A percentile compares a stretch with the other conserved stretches of the same genome.
Conservation (phyloP, 1,140 invertebrate species). For the Asobara japonica region DNA sequence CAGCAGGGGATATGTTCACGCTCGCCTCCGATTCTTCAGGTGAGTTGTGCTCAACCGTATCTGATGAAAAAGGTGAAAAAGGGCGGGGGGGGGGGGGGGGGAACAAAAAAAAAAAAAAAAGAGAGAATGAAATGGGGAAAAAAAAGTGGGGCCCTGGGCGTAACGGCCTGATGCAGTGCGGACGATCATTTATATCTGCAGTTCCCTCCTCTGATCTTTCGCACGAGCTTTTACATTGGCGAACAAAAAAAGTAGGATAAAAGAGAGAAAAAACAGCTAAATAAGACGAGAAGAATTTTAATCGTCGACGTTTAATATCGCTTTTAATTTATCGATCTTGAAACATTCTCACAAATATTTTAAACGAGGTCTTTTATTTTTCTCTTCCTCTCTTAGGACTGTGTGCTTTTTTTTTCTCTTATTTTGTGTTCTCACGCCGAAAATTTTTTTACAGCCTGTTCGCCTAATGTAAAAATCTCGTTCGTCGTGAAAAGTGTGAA, state of each 20-base stretch:
- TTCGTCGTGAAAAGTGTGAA: slow-evolving; percentile 16
- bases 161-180: slow-evolving; percentile 35
- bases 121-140: not conserved
- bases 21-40: slow-evolving; percentile 63
- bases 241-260: slow-evolving; percentile 5
- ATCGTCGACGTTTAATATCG: slow-evolving; percentile 35
- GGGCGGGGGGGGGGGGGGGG: not conserved
- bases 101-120: slow-evolving; percentile 14
- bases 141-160: slow-evolving; percentile 13
- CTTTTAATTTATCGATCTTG: slow-evolving; percentile 37
- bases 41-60: slow-evolving; percentile 38
- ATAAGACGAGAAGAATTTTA: slow-evolving; percentile 34
- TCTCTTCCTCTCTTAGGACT: not conserved
- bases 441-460: slow-evolving; percentile 21
- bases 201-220: slow-evolving; percentile 27
- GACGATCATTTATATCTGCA: slow-evolving; percentile 38
- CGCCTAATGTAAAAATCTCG: slow-evolving; percentile 30
- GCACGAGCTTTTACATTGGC: slow-evolving; percentile 21
- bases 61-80: slow-evolving; percentile 28
- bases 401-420: not conserved
- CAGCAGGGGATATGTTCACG: slow-evolving; percentile 63
- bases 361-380: not conserved
- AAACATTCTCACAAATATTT: slow-evolving; percentile 19
- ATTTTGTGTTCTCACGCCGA: slow-evolving; percentile 12
- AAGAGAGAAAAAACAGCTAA: slow-evolving; percentile 10